Conservation (phyloP, 2,113 vertebrate species). For the Sterrhoptilus dennistouni region DNA sequence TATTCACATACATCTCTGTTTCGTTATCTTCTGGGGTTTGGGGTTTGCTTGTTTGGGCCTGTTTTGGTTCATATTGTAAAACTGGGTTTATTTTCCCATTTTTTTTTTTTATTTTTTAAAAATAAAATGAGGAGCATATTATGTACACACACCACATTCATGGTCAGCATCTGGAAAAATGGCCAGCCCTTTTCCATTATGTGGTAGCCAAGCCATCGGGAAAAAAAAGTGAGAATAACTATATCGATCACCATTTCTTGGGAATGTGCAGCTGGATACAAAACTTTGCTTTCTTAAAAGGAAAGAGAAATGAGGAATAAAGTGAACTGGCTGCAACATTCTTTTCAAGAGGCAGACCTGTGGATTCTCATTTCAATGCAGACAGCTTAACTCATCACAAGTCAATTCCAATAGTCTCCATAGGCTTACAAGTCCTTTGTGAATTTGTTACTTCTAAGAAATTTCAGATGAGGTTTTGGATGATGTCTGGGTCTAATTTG, state of each 20-base stretch:
- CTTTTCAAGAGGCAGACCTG: neutral
- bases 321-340: neutral
- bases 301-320: neutral
- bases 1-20: neutral
- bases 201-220: neutral
- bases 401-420: neutral
- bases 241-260: neutral
- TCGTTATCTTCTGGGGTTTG: neutral
- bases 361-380: neutral
- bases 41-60: neutral
- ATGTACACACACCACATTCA: neutral
- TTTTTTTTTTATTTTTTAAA: neutral
- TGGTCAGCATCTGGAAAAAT: slow-evolving; percentile 39
- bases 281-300: neutral
- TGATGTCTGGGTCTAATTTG: neutral
- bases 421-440: neutral
- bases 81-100: neutral
- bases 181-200: neutral
- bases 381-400: neutral
- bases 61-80: neutral
- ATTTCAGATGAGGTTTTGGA: neutral
- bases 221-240: neutral
- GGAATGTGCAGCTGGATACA: slow-evolving; percentile 13
- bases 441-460: neutral
- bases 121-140: neutral